A percentile compares a stretch with the other conserved stretches of the same genome.
Conservation (phyloP, 1,140 invertebrate genomes). For the Heliconius hewitsoni region DNA sequence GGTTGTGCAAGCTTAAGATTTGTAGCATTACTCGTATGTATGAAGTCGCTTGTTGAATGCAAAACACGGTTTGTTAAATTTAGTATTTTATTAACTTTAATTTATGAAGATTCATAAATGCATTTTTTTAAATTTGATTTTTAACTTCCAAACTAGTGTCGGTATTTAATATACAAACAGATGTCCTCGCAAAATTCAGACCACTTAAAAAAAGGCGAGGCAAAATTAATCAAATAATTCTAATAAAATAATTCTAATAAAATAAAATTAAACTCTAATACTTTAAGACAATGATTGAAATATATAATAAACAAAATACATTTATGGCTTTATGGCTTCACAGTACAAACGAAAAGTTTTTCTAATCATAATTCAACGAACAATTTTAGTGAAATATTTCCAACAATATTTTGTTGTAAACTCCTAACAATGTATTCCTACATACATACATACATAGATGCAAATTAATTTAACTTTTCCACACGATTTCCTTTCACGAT, state of each 20-base stretch:
- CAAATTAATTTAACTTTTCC: constrained; percentile 25
- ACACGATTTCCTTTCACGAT: constrained; percentile 32
- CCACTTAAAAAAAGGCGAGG: too few species aligned
- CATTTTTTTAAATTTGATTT: too few species aligned
- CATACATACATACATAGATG: neutral
- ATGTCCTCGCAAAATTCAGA: too few species aligned
- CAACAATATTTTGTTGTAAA: neutral
- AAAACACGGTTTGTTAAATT: neutral
- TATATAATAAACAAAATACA: too few species aligned
- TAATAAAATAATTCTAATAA: too few species aligned
- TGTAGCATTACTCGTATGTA: constrained; percentile 4
- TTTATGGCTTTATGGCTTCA: too few species aligned
- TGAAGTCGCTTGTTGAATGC: neutral
- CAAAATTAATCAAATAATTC: too few species aligned
- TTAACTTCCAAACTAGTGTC: too few species aligned
- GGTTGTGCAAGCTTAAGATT: constrained; percentile 24
- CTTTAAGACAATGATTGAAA: too few species aligned
- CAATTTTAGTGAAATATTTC: neutral
- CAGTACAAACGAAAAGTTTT: neutral
- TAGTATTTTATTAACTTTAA: neutral
- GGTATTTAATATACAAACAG: too few species aligned
- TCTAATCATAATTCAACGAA: neutral
- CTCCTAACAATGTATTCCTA: neutral
- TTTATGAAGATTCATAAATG: neutral
- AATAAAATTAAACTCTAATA: too few species aligned